Base-by-base conservation (phyloP, 2,113 vertebrate genomes). In the Danionella cerebrum region DNA sequence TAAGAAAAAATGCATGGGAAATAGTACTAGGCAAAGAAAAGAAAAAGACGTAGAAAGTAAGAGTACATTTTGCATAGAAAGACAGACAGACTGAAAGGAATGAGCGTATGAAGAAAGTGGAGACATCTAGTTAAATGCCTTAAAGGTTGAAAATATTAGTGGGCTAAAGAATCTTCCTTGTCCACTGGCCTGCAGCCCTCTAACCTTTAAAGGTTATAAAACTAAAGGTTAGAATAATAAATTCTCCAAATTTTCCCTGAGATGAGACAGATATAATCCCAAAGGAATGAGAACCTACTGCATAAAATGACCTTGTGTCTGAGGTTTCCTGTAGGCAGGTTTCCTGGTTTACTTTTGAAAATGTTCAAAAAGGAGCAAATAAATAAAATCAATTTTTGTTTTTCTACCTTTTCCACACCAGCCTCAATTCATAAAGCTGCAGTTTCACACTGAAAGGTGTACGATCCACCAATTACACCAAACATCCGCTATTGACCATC, bases 221-320 rank as follows among this genome's bases (percentile, higher is more conserved):
- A 69, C n/a, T 76, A 86, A 87, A 89, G 85, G 86, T 84, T 78
- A 75, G 60, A 35, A 48, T 55, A 78, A 85, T 84, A 83, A 84
- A 84, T 86, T 80, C 48, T 58, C 44, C 19, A 69, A 68, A 70
- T 63, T 53, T 22, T 48, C 65, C 67, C 71, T 77, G 39, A 78
- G 79, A 78, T 73, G 75, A 60, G 66, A 51, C 69, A 66, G 79
- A 84, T 80, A 78, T 70, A 76, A 47, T 67, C 62, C 53, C 65
- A 62, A 12, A 57, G 67, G 54, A 50, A 33, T 44, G 67, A 70
- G 16, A 21, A 60, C 67, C 70, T 48, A 33, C 14, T 53, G 51
- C 16, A 57, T 67, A 63, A 76, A 70, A 62, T 9, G 19, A 8
- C 21, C 35, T n/a, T 73, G 54, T 64, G 47, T 53, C 42, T 44